Evolutionary conservation across 2,888 invertebrate genomes (phyloP).

Genomic region (Theodoxus fluviatilis): DNA sequence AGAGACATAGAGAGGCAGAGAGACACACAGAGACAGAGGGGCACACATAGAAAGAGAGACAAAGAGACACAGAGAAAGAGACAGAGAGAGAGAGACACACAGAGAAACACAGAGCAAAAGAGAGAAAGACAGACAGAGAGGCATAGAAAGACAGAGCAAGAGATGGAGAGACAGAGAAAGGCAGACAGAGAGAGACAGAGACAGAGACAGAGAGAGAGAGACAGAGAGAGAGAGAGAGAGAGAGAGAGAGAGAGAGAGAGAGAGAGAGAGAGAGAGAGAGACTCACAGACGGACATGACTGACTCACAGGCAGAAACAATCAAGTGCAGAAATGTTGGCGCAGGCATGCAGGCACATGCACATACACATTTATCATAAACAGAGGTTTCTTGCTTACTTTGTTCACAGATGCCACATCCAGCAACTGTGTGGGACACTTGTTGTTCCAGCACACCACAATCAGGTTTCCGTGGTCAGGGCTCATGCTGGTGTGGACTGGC

Average conservation of each 20-base stretch:
- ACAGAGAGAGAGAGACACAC: neutral
- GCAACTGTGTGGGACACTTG: too few species aligned
- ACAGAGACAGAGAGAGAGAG: neutral
- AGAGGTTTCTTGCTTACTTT: too few species aligned
- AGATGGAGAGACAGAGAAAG: neutral
- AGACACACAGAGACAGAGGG: slow-evolving; percentile 19
- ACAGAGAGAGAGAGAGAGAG: neutral
- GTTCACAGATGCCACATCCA: too few species aligned
- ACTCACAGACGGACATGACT: too few species aligned
- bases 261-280: neutral
- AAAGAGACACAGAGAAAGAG: neutral
- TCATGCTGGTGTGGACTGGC: too few species aligned
- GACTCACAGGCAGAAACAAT: too few species aligned
- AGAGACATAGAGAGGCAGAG: slow-evolving; percentile 24
- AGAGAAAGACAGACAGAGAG: neutral
- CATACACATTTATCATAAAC: too few species aligned
- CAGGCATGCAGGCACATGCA: too few species aligned
- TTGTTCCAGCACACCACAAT: too few species aligned
- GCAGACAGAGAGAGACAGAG: neutral
- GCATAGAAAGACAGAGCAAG: neutral
- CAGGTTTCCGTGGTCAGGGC: too few species aligned
- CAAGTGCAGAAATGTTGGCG: too few species aligned
- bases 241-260: neutral
- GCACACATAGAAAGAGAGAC: neutral
- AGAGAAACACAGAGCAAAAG: neutral